Percentiles rank a stretch among this genome's conserved stretches.
phyloP scores from a whole-genome alignment of 2,113 vertebrate species.

The Trichomycterus rosablanca region DNA sequence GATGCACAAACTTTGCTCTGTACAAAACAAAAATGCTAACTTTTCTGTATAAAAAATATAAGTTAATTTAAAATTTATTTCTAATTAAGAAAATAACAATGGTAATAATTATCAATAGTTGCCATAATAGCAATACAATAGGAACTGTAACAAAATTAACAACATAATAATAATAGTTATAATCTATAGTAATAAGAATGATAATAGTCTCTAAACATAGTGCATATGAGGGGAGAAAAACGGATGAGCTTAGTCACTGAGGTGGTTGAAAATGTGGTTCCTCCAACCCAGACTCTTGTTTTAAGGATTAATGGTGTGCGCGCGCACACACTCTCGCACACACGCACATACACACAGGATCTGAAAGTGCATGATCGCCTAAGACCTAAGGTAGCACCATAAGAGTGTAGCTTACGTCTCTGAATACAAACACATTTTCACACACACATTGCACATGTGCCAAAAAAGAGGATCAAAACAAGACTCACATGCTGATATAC shows the following conservation, averaged over 20 bases:
- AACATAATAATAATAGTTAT: conserved; percentile 64
- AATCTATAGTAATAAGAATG: conserved; percentile 55
- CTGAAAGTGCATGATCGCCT: conserved; percentile 67
- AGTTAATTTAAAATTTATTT: conserved; percentile 78
- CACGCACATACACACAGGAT: conserved; percentile 38
- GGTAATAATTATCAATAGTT: conserved; percentile 65
- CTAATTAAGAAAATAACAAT: conserved; percentile 78
- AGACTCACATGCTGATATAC: conserved; percentile 5
- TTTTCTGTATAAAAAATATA: conserved; percentile 79
- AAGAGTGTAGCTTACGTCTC: conserved; percentile 61
- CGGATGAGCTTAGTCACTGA: conserved; percentile 54
- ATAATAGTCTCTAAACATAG: conserved; percentile 74
- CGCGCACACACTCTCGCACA: too few relatives aligned
- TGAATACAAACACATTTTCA: conserved; percentile 42
- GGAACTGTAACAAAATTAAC: conserved; percentile 53
- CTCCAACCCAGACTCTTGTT: conserved; percentile 44
- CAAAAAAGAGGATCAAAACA: background rate
- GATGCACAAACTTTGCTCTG: conserved; percentile 63
- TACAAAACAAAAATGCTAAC: conserved; percentile 75
- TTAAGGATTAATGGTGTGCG: conserved; percentile 6
- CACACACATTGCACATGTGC: conserved; percentile 15
- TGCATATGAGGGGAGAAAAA: conserved; percentile 69
- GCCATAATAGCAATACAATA: conserved; percentile 60
- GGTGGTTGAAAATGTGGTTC: conserved; percentile 62
- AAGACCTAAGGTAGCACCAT: conserved; percentile 70